These are phyloP conservation scores for Anoplius nigerrimus DNA, from an alignment of 2,888 invertebrate species.

Conservation along the genomic window DNA sequence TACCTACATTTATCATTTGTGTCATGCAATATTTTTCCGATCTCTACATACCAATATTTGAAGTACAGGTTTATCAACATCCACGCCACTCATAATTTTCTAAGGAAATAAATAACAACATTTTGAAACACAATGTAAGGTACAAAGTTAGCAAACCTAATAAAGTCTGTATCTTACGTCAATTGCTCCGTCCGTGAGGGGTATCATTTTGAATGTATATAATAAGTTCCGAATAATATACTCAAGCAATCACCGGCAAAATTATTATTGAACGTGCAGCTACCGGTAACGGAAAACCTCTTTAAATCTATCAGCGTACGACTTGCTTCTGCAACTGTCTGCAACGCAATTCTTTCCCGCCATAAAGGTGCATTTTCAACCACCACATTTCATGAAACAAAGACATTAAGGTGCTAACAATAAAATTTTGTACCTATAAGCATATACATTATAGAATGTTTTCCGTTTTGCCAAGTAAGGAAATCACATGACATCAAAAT, in stretches of 20 bases:
- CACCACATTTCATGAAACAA: too few species aligned
- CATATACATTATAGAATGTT: too few species aligned
- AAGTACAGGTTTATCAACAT: conserved; percentile 84
- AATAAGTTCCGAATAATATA: background rate
- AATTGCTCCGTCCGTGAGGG: conserved; percentile 60
- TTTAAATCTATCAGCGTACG: too few species aligned
- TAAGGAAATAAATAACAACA: conserved; percentile 66
- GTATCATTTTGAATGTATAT: conserved; percentile 39
- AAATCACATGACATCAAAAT: too few species aligned
- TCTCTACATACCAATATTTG: conserved; percentile 81
- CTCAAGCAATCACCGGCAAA: background rate
- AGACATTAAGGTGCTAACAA: too few species aligned
- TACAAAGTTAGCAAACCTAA: background rate
- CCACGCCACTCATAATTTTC: conserved; percentile 86
- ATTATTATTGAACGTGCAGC: too few species aligned
- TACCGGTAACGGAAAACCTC: too few species aligned
- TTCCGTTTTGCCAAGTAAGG: too few species aligned
- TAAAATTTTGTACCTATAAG: too few species aligned
- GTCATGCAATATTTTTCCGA: too few species aligned
- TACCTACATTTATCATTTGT: background rate
- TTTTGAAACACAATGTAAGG: conserved; percentile 17
- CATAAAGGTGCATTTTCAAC: background rate
- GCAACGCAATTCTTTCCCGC: conserved; percentile 1
- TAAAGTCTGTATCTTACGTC: conserved; percentile 46
- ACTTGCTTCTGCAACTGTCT: background rate